Conservation (phyloP, 2,888 invertebrate genomes). For the Tiphia femorata region DNA sequence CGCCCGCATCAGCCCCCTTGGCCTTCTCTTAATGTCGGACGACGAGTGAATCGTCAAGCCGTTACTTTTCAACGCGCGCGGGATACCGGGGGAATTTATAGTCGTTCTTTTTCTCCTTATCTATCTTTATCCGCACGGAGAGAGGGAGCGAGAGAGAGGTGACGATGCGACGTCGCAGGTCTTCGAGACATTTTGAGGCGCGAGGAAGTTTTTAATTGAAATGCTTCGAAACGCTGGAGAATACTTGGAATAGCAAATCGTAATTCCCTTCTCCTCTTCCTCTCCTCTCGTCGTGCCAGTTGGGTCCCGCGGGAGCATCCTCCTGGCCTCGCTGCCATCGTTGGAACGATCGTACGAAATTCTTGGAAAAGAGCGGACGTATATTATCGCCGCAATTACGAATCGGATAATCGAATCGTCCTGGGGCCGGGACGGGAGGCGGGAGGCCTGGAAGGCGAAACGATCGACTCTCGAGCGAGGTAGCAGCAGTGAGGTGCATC, state of each 20-base stretch:
- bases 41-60: neutral
- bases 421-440: too few relatives aligned
- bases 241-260: neutral
- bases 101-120: too few relatives aligned
- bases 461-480: too few relatives aligned
- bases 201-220: neutral
- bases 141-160: neutral
- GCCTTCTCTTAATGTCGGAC: neutral
- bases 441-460: too few relatives aligned
- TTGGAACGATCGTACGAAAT: conserved; percentile 12
- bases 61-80: neutral
- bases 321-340: neutral
- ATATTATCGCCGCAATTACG: conserved; percentile 36
- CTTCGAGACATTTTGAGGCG: too few relatives aligned
- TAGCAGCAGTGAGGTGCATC: too few relatives aligned
- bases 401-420: too few relatives aligned
- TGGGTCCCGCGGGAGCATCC: too few relatives aligned
- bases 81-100: neutral
- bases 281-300: neutral
- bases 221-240: too few relatives aligned
- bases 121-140: too few relatives aligned
- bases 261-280: neutral
- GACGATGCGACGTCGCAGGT: neutral
- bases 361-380: conserved; percentile 21
- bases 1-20: neutral